These are phyloP conservation scores for Leiothrix lutea DNA, from an alignment of 2,113 vertebrate genomes.

Conservation along the genomic window DNA sequence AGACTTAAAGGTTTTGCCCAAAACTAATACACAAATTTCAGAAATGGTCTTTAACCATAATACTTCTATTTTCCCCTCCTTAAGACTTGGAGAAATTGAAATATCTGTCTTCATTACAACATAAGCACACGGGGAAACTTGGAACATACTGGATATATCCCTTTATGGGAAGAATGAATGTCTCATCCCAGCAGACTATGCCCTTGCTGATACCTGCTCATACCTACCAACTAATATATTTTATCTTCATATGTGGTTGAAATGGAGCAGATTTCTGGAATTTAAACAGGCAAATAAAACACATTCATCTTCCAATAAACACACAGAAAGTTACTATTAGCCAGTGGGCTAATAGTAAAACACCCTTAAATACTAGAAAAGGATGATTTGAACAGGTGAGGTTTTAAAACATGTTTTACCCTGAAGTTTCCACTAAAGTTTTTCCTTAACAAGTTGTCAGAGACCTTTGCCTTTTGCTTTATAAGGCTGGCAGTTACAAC, in stretches of 20 bases:
- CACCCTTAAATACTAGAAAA: slow-evolving; percentile 20
- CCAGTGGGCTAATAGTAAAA: slow-evolving; percentile 57
- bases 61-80: slow-evolving; percentile 50
- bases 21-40: slow-evolving; percentile 54
- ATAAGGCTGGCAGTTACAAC: slow-evolving; percentile 4
- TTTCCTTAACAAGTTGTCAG: neutral
- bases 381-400: slow-evolving; percentile 58
- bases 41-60: slow-evolving; percentile 51
- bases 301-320: slow-evolving; percentile 78
- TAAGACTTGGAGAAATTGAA: slow-evolving; percentile 56
- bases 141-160: slow-evolving; percentile 1
- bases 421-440: slow-evolving; percentile 2
- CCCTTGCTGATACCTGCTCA: slow-evolving; percentile 70
- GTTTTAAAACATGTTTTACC: neutral
- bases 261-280: slow-evolving; percentile 73
- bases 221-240: slow-evolving; percentile 70
- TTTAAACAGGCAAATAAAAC: slow-evolving; percentile 76
- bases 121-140: slow-evolving; percentile 49
- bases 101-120: slow-evolving; percentile 63
- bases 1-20: slow-evolving; percentile 12
- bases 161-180: slow-evolving; percentile 60
- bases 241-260: slow-evolving; percentile 78
- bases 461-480: slow-evolving; percentile 26
- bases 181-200: slow-evolving; percentile 43
- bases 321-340: slow-evolving; percentile 70